phyloP scores from a whole-genome alignment of 2,888 invertebrate species.

The Epinotia brunnichana region DNA sequence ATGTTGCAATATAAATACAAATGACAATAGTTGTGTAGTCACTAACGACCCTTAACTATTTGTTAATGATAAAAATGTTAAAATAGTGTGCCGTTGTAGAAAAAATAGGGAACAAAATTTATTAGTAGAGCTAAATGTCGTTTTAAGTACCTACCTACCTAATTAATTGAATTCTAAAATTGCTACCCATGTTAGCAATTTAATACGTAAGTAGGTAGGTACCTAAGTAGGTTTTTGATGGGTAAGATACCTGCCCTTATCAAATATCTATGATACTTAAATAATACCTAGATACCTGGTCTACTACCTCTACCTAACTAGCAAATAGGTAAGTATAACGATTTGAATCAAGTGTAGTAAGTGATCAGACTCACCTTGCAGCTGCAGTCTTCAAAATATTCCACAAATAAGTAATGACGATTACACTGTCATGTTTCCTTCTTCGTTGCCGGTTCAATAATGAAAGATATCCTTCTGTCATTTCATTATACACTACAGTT shows the following conservation, averaged over 20 bases:
- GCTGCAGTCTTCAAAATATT: not conserved
- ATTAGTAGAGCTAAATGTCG: not conserved
- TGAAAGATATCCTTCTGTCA: not conserved
- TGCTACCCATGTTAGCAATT: not conserved
- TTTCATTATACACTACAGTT: not conserved
- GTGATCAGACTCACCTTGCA: slow-evolving; percentile 4
- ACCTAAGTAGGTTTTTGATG: no score
- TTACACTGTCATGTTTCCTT: slow-evolving; percentile 1
- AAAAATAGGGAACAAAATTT: not conserved
- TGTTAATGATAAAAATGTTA: slow-evolving; percentile 32
- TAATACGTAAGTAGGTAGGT: not conserved
- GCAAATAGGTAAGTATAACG: not conserved
- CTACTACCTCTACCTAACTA: no score
- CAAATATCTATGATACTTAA: no score
- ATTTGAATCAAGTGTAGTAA: not conserved
- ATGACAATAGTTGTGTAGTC: slow-evolving; percentile 7
- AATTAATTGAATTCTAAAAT: not conserved
- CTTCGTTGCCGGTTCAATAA: not conserved
- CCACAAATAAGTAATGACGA: not conserved
- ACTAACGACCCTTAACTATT: slow-evolving; percentile 30
- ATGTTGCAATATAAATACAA: slow-evolving; percentile 35
- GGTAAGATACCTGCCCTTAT: no score
- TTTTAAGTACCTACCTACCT: not conserved
- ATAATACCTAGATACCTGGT: no score
- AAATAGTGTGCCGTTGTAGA: not conserved